Conservation (phyloP, 2,797 vertebrate genomes). For the Luscinia megarhynchos region DNA sequence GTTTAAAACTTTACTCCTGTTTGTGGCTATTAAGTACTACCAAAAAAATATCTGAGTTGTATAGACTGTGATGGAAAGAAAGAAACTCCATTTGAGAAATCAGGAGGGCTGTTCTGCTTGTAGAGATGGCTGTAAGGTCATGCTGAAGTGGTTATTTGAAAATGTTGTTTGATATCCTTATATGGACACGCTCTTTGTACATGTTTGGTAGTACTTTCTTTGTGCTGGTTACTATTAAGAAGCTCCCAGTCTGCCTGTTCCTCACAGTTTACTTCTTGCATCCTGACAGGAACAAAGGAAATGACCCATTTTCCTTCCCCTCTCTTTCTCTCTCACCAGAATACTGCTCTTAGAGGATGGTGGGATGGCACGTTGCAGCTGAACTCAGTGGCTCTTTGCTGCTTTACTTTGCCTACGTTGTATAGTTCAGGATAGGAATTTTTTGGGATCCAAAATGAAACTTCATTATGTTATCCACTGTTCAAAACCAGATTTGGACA, state of each 20-base stretch:
- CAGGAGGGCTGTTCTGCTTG: not conserved
- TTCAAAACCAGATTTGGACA: not conserved
- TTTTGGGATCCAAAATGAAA: not conserved
- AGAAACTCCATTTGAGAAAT: not conserved
- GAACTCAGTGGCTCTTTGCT: not conserved
- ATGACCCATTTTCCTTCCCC: conserved; percentile 74
- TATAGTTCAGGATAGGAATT: not conserved
- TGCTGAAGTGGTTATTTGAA: not conserved
- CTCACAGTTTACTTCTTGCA: conserved; percentile 67
- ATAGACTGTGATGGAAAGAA: not conserved
- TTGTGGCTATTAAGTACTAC: not conserved
- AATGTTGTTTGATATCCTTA: not conserved
- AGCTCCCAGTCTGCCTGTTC: conserved; percentile 41
- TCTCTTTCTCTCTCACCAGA: conserved; percentile 39
- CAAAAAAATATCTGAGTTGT: not conserved
- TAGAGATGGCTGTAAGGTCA: not conserved
- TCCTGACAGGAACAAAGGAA: conserved; percentile 74
- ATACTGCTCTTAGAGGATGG: not conserved
- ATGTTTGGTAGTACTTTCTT: not conserved
- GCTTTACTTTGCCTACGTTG: not conserved
- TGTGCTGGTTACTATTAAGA: conserved; percentile 44
- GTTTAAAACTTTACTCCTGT: not conserved
- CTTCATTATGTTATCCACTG: too few species aligned
- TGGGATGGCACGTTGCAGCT: not conserved
- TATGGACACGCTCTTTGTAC: not conserved